Conservation (phyloP, 2,797 vertebrate species). For the Pachyuromys duprasi region DNA sequence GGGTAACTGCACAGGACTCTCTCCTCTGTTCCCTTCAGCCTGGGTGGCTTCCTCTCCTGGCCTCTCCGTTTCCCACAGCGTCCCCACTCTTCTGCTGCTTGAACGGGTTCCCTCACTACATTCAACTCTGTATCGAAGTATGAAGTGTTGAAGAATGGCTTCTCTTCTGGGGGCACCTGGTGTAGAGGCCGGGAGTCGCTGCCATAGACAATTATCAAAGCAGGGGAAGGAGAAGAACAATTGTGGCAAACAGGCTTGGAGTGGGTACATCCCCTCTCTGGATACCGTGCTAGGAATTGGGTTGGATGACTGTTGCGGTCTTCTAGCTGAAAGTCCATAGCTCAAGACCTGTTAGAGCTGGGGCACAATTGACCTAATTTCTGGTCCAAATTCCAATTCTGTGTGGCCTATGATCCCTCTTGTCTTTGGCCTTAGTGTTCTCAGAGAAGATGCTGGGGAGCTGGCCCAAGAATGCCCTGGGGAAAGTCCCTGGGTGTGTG, state of each 20-base stretch:
- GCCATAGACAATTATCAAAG: background rate
- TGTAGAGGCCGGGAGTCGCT: background rate
- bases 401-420: background rate
- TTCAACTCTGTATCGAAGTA: background rate
- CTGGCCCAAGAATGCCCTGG: background rate
- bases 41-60: background rate
- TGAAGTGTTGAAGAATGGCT: background rate
- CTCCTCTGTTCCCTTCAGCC: background rate
- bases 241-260: background rate
- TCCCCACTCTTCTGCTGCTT: background rate
- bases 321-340: background rate
- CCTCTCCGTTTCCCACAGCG: background rate
- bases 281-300: too few species aligned
- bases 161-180: background rate
- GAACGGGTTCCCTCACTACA: background rate
- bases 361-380: background rate
- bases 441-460: background rate
- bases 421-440: conserved; percentile 11
- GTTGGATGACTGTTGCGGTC: background rate
- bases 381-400: background rate
- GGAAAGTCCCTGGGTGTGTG: background rate
- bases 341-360: background rate
- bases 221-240: background rate
- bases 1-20: background rate
- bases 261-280: background rate